A percentile compares a stretch with the other conserved stretches of the same genome.
Conservation (phyloP, 2,888 invertebrate species). For the Stegana nigrithorax region DNA sequence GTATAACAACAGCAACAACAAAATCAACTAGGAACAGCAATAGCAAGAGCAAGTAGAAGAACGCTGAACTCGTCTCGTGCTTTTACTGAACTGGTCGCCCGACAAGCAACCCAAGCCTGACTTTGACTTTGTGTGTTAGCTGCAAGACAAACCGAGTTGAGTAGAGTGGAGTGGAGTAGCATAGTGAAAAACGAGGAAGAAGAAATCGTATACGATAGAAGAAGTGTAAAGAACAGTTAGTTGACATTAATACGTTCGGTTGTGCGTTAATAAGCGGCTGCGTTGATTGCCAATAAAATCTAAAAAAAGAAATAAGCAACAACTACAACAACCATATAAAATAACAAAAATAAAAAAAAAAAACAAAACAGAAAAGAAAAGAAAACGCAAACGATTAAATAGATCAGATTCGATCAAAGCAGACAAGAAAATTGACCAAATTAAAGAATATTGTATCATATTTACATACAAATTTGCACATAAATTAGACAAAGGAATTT, state of each 20-base stretch:
- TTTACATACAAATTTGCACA: too few relatives aligned
- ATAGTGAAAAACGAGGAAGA: not conserved
- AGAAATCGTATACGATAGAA: not conserved
- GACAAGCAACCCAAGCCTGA: too few relatives aligned
- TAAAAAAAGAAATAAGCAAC: constrained; percentile 14
- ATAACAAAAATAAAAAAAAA: constrained; percentile 13
- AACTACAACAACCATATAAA: constrained; percentile 11
- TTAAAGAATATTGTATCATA: not conserved
- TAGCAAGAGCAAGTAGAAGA: not conserved
- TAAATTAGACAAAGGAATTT: too few relatives aligned
- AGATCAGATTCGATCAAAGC: too few relatives aligned
- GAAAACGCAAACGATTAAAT: not conserved
- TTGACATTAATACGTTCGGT: constrained; percentile 55
- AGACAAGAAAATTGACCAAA: too few relatives aligned
- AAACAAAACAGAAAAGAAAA: constrained; percentile 5
- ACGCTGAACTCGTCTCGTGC: not conserved
- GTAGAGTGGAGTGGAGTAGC: not conserved
- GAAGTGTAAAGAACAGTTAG: constrained; percentile 52
- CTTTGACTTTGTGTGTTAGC: not conserved
- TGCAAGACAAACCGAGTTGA: not conserved
- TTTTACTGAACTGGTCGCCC: not conserved
- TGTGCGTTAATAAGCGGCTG: constrained; percentile 29
- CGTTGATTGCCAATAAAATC: constrained; percentile 10
- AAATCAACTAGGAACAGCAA: too few relatives aligned
- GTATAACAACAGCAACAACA: too few relatives aligned